Evolutionary conservation across 35 echinoderm and acorn worm genomes (phyloP).

Genomic region (Lytechinus pictus): DNA sequence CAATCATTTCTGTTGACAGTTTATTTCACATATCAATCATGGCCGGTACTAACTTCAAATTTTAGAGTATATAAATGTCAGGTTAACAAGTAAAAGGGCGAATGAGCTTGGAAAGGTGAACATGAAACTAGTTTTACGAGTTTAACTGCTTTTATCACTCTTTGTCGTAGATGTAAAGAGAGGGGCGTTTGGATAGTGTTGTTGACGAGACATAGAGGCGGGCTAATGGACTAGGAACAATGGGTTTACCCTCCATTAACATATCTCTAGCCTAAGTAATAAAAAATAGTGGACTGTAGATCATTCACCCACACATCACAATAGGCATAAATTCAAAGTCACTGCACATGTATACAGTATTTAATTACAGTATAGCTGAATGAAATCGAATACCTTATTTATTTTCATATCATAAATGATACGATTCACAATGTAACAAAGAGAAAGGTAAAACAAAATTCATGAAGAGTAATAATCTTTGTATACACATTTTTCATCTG

Average conservation of each 20-base stretch:
- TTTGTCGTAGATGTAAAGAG: not conserved
- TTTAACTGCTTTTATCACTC: not conserved
- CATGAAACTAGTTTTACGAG: conserved; percentile 3
- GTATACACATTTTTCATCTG: no score
- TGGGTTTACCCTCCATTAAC: not conserved
- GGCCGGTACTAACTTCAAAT: no score
- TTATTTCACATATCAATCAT: no score
- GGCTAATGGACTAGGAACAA: not conserved
- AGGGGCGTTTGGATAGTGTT: not conserved
- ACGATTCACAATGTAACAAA: no score
- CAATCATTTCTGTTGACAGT: no score
- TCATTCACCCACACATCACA: not conserved
- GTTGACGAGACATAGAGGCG: not conserved
- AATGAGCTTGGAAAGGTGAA: not conserved
- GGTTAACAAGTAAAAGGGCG: not conserved
- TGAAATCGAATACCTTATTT: no score
- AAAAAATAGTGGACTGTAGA: not conserved
- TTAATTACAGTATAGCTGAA: no score
- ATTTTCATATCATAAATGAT: no score
- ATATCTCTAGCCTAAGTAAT: not conserved
- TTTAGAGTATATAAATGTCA: not conserved
- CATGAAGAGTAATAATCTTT: no score
- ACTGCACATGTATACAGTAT: not conserved
- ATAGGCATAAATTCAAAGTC: not conserved
- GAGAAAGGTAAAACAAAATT: no score